These are phyloP conservation scores for Montipora capricornis DNA, from an alignment of 64 coral and sea anemone species.

Conservation along the genomic window DNA sequence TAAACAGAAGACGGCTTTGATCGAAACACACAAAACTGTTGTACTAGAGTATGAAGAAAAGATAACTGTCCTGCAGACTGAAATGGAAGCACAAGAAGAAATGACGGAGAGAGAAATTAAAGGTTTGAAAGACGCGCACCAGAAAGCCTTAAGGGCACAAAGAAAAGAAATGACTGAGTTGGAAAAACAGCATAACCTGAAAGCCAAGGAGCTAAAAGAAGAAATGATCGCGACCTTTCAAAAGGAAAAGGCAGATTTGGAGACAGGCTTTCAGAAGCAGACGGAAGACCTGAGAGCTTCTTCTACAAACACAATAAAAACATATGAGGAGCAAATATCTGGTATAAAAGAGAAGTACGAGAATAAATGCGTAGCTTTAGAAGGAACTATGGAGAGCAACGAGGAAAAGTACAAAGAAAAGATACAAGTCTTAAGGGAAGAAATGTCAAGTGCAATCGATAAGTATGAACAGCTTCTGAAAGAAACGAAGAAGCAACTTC, in stretches of 20 bases:
- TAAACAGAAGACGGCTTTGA: slow-evolving; percentile 33
- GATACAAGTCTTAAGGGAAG: slow-evolving; percentile 22
- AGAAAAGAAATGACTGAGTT: slow-evolving; percentile 40
- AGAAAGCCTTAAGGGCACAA: background rate
- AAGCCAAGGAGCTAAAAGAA: slow-evolving; percentile 49
- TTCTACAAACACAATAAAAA: slow-evolving; percentile 22
- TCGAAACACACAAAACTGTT: slow-evolving; percentile 18
- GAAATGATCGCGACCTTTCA: slow-evolving; percentile 11
- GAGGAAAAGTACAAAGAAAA: slow-evolving; percentile 54
- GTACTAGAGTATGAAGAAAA: slow-evolving; percentile 57
- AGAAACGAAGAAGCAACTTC: slow-evolving; percentile 26
- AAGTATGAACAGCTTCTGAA: slow-evolving; percentile 36
- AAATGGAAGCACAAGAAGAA: slow-evolving; percentile 19
- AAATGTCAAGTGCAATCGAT: background rate
- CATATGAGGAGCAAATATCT: slow-evolving; percentile 24
- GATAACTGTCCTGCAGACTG: background rate
- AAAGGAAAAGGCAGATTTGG: slow-evolving; percentile 11
- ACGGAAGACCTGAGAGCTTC: slow-evolving; percentile 14
- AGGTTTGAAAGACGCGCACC: slow-evolving; percentile 12
- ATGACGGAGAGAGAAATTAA: slow-evolving; percentile 38
- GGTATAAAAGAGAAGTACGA: slow-evolving; percentile 42
- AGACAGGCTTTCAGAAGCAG: slow-evolving; percentile 13
- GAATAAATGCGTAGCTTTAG: slow-evolving; percentile 33
- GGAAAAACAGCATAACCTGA: slow-evolving; percentile 32
- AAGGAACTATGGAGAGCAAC: background rate